Base-by-base conservation (phyloP, 1,140 invertebrate genomes). In the Micrasema longulum region DNA sequence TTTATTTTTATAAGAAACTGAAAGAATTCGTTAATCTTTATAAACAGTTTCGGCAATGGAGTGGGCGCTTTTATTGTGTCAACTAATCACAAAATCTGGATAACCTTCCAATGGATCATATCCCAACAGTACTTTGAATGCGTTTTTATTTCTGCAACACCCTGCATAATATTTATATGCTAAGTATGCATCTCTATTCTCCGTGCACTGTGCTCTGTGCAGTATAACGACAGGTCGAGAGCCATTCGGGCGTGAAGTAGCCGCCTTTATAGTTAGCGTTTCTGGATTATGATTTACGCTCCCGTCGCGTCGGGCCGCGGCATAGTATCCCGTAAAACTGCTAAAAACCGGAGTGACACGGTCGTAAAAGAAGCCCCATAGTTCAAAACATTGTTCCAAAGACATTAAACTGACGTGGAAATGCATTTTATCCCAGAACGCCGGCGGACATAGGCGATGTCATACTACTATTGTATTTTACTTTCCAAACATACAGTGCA, bases 381-480 rank as follows among this genome's bases (percentile, higher is more conserved):
- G 60, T 64, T 64, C 60, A 60, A 60, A 60, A 60, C 55, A 60
- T 60, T 60, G 55, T 60, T 64, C 60, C 60, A 23, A 16, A 64
- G 41, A 22, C 43, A 64, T 64, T 45, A 48, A 64, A 64, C 41
- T 22, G 26, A 36, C 60, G 20, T 14, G 60, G 60, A 64, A 64
- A 64, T 64, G 60, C 60, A 64, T 64, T 64, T 64, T 41, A 64
- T 31, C 18, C 41, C 43, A 64, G 20, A 47, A 48, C 12, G 2
- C 41, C 10, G 22, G 12, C n/a, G n/a, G 12, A 57, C n/a, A 57
- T 57, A 22, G 47, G 48, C 48, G 11, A 23, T 52, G 48, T 23
- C 48, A 52, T 18, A 22, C 48, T 52, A 47, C 14, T 52, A 18
- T 20, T 22, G 2, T 31, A 31, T 31, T n/a, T n/a, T 31, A 31